Base-by-base conservation (phyloP, 2,888 invertebrate species). In the Zhengitettix transpicula region DNA sequence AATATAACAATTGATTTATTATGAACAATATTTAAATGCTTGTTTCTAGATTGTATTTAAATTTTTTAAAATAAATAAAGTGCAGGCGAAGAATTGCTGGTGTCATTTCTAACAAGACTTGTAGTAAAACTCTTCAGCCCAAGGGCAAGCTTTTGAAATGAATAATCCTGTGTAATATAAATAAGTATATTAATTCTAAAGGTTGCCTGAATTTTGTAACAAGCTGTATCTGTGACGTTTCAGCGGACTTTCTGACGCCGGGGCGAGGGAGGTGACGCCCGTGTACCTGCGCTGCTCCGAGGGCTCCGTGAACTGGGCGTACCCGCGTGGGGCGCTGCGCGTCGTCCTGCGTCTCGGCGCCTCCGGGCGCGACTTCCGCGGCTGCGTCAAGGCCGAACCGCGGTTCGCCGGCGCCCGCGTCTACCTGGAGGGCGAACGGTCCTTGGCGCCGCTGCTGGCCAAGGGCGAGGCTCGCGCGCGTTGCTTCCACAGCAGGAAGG, bases 261-360 rank as follows among this genome's bases (percentile, higher is more conserved):
- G 40, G 55, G 12, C 47, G 47, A 28, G 55, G 14, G 40, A n/a
- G 14, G 55, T 55, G 40, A 55, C 14, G 14, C 55, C 55, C 55
- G 55, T 55, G 41, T 55, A 55, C 15, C 42, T 55, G 40, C 55
- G 55, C 55, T 55, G 55, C 41, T 28, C 55, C 28, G 28, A 55
- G 55, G 55, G 55, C 10, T n/a, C 28, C 40, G 80, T 89, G 12
- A 77, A 80, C n/a, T 88, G 88, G 88, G 72, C 81, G 66, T 87
- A 87, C 71, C 87, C 88, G 0, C 78, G 82, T 10, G 87, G 86
- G 0, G 87, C 87, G 0, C 74, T 88, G 16, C 74, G 87, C 28
- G 77, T 87, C 56, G 77, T 85, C 53, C 78, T 87, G 64, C 75
- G 80, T 57, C 73, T 81, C 65, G 75, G 72, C 11, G 81, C 81